Evolutionary conservation across 2,888 invertebrate species (phyloP).

Genomic region (Odontomyia ornata): DNA sequence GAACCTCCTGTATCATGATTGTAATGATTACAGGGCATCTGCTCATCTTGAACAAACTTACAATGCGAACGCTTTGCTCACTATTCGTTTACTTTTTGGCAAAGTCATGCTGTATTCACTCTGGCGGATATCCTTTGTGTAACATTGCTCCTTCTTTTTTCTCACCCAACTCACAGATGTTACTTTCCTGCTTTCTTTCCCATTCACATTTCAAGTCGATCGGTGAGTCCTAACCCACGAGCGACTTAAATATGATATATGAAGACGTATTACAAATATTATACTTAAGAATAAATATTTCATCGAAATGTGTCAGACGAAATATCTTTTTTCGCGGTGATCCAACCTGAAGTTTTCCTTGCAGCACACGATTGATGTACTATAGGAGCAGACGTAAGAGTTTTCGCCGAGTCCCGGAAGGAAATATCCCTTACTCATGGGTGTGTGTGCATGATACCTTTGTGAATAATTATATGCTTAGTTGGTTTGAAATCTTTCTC

Average conservation of each 20-base stretch:
- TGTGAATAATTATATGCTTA: conserved; percentile 37
- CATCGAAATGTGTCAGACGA: conserved; percentile 42
- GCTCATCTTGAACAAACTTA: neutral
- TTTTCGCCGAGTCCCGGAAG: neutral
- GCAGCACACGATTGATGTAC: neutral
- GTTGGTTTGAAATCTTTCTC: conserved; percentile 25
- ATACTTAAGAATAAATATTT: conserved; percentile 43
- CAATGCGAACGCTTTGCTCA: neutral
- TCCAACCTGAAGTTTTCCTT: neutral
- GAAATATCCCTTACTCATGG: neutral
- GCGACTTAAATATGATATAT: conserved; percentile 43
- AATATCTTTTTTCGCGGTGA: conserved; percentile 36
- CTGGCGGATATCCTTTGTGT: conserved; percentile 25
- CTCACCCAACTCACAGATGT: conserved; percentile 11
- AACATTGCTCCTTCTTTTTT: conserved; percentile 1
- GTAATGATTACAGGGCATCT: conserved; percentile 36
- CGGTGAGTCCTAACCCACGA: neutral
- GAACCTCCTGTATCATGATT: conserved; percentile 38
- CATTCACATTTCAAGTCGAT: conserved; percentile 15
- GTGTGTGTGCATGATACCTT: conserved; percentile 3
- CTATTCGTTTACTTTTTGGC: conserved; percentile 29
- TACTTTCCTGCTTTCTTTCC: neutral
- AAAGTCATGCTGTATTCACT: conserved; percentile 37
- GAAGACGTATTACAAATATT: conserved; percentile 45
- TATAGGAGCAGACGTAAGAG: neutral